A percentile compares a stretch with the other conserved stretches of the same genome.
These are phyloP conservation scores for Pseudomyrmex gracilis DNA, from an alignment of 1,140 invertebrate species.

Conservation along the genomic window DNA sequence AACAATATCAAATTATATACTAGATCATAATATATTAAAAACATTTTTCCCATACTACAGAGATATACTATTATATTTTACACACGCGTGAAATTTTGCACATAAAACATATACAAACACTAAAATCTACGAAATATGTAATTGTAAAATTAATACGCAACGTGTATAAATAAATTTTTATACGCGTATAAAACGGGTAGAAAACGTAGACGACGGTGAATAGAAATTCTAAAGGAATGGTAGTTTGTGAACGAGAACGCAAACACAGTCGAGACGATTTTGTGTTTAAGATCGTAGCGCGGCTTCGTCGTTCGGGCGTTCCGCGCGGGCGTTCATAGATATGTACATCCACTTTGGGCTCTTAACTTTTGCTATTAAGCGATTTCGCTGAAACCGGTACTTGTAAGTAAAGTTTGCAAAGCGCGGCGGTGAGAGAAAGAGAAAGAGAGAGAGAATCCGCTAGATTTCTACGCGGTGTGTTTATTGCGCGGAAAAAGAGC, in stretches of 20 bases:
- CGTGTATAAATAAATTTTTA: no score
- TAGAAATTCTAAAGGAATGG: neutral
- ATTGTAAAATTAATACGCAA: no score
- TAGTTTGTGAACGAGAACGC: neutral
- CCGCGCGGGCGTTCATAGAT: slow-evolving; percentile 31
- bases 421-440: slow-evolving; percentile 57
- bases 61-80: no score
- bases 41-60: no score
- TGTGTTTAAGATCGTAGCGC: slow-evolving; percentile 14
- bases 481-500: slow-evolving; percentile 67
- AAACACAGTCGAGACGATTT: slow-evolving; percentile 10
- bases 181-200: no score
- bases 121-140: neutral
- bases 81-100: no score
- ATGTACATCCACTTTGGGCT: slow-evolving; percentile 49
- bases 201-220: neutral
- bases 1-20: no score
- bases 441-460: slow-evolving; percentile 54
- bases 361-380: slow-evolving; percentile 60
- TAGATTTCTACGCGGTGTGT: slow-evolving; percentile 39
- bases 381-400: slow-evolving; percentile 47
- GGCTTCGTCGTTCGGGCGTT: neutral
- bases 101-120: neutral
- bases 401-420: slow-evolving; percentile 50
- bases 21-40: no score